Percentiles rank a stretch among this genome's conserved stretches.
These are phyloP conservation scores for Trissolcus brochymenae DNA, from an alignment of 2,888 invertebrate species.

Conservation along the genomic window DNA sequence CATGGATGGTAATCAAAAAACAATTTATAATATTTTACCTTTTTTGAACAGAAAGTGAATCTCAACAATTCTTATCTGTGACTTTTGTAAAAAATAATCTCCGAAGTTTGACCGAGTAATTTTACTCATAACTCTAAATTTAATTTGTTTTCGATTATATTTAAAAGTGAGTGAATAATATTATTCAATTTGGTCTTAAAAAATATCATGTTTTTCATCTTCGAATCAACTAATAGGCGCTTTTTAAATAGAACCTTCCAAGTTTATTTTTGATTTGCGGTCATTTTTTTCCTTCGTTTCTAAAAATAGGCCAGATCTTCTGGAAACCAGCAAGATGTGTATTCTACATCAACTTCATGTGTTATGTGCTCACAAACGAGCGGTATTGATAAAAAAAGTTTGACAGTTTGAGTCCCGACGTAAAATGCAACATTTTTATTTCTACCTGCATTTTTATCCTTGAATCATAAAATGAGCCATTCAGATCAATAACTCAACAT, in stretches of 20 bases:
- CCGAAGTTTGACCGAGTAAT: no score
- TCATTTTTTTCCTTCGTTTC: slow-evolving; percentile 30
- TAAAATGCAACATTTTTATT: background rate
- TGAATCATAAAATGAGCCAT: no score
- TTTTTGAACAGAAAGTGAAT: no score
- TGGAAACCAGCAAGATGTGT: slow-evolving; percentile 13
- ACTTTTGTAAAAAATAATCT: background rate
- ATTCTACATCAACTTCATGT: no score
- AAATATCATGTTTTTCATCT: slow-evolving; percentile 5
- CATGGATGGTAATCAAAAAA: no score
- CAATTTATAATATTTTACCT: no score
- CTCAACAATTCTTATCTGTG: background rate
- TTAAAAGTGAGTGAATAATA: background rate
- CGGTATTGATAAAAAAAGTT: background rate
- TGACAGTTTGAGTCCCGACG: background rate
- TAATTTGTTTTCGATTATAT: background rate
- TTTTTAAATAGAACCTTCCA: slow-evolving; percentile 25
- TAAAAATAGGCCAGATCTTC: slow-evolving; percentile 43
- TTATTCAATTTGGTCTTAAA: background rate
- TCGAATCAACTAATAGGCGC: slow-evolving; percentile 18
- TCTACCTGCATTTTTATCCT: no score
- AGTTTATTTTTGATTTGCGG: slow-evolving; percentile 46
- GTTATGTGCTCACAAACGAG: background rate
- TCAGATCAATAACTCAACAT: no score
- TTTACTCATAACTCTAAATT: no score